phyloP scores from a whole-genome alignment of 2,888 invertebrate species.

The Deilephila porcellus region DNA sequence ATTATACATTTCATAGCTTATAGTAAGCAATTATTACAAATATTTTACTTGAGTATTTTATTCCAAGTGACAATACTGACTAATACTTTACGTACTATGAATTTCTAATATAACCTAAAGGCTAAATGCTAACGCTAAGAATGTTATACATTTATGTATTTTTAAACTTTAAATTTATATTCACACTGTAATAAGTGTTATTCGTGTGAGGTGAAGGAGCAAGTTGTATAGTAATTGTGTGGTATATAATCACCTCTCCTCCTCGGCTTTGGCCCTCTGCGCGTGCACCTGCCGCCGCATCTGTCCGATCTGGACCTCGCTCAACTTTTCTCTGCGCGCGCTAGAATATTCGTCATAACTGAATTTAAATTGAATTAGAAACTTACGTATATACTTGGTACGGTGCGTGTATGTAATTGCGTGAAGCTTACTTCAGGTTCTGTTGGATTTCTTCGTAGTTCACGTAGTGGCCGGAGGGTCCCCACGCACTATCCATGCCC shows the following conservation, averaged over 20 bases:
- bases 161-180: background rate
- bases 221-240: slow-evolving; percentile 32
- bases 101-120: background rate
- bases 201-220: background rate
- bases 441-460: slow-evolving; percentile 94
- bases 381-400: background rate
- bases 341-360: slow-evolving; percentile 56
- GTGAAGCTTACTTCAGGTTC: slow-evolving; percentile 89
- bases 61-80: background rate
- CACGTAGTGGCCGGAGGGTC: slow-evolving; percentile 88
- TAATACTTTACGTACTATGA: background rate
- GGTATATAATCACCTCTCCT: slow-evolving; percentile 88
- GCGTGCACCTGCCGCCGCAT: slow-evolving; percentile 92
- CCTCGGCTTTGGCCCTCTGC: slow-evolving; percentile 91
- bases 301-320: slow-evolving; percentile 92
- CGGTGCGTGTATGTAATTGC: slow-evolving; percentile 7
- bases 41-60: slow-evolving; percentile 21
- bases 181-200: background rate
- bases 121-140: background rate
- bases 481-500: slow-evolving; percentile 81
- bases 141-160: background rate
- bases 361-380: slow-evolving; percentile 20
- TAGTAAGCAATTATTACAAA: slow-evolving; percentile 34
- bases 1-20: slow-evolving; percentile 6
- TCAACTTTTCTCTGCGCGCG: slow-evolving; percentile 88